Evolutionary conservation across 2,113 vertebrate genomes (phyloP).

Genomic region (Carettochelys insculpta): DNA sequence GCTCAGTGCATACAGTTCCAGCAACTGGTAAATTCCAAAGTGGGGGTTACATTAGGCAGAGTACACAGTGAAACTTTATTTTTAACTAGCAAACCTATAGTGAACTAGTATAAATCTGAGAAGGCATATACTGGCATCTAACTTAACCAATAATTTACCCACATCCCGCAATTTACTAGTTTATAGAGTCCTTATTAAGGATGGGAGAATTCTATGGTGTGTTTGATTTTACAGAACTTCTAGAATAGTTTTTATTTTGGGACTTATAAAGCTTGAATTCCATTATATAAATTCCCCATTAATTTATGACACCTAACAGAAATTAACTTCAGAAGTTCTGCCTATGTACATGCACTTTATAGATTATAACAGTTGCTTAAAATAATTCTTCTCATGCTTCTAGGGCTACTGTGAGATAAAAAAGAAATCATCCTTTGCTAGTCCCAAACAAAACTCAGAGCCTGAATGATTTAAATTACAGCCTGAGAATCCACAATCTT

Average conservation of each 20-base stretch:
- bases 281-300: background rate
- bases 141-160: background rate
- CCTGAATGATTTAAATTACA: background rate
- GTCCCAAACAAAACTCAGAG: background rate
- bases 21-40: background rate
- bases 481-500: background rate
- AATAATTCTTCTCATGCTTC: background rate
- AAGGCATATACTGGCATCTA: background rate
- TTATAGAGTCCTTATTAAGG: background rate
- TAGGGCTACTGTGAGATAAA: background rate
- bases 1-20: background rate
- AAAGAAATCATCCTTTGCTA: background rate
- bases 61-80: background rate
- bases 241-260: background rate
- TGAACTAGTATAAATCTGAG: fast-evolving
- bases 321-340: background rate
- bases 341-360: background rate
- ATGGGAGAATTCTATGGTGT: background rate
- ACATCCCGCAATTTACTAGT: background rate
- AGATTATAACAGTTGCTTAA: background rate
- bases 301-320: background rate
- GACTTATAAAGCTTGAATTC: background rate
- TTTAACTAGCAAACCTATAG: background rate
- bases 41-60: background rate
- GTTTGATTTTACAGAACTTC: background rate